Percentiles rank a stretch among this genome's conserved stretches.
These are phyloP conservation scores for Lagocephalus sceleratus DNA, from an alignment of 2,797 vertebrate species.

Conservation along the genomic window DNA sequence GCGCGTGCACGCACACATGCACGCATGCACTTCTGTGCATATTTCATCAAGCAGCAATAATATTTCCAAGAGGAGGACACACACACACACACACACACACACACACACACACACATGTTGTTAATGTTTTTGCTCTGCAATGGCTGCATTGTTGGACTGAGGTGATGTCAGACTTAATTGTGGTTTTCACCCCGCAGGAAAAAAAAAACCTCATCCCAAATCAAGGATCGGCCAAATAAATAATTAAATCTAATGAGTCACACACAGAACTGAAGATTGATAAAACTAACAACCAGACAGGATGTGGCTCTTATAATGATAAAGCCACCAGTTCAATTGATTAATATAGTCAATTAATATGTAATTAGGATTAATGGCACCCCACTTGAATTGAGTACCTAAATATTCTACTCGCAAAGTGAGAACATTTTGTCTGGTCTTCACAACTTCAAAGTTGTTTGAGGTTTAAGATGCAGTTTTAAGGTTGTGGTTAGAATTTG, in stretches of 20 bases:
- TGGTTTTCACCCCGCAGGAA: slow-evolving; percentile 39
- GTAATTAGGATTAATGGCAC: slow-evolving; percentile 28
- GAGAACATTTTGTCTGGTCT: too few relatives aligned
- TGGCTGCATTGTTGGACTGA: slow-evolving; percentile 4
- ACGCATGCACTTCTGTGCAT: neutral
- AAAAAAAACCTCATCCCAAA: too few relatives aligned
- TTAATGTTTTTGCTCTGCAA: neutral
- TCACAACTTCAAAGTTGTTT: too few relatives aligned
- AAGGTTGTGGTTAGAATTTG: too few relatives aligned
- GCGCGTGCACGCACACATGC: slow-evolving; percentile 9
- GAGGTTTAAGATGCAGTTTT: too few relatives aligned
- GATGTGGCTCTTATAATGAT: slow-evolving; percentile 19
- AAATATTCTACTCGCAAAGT: too few relatives aligned
- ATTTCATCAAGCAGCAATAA: slow-evolving; percentile 21
- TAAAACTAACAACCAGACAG: slow-evolving; percentile 21
- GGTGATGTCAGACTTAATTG: slow-evolving; percentile 65
- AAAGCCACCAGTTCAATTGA: slow-evolving; percentile 24
- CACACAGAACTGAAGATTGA: neutral
- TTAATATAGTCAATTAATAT: slow-evolving; percentile 46
- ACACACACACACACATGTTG: too few relatives aligned
- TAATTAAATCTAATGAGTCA: too few relatives aligned
- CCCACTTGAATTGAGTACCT: too few relatives aligned
- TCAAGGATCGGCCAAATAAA: too few relatives aligned
- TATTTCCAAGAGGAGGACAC: slow-evolving; percentile 9
- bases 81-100: too few relatives aligned